phyloP scores from a whole-genome alignment of 2,797 vertebrate species.

The Betta splendens region DNA sequence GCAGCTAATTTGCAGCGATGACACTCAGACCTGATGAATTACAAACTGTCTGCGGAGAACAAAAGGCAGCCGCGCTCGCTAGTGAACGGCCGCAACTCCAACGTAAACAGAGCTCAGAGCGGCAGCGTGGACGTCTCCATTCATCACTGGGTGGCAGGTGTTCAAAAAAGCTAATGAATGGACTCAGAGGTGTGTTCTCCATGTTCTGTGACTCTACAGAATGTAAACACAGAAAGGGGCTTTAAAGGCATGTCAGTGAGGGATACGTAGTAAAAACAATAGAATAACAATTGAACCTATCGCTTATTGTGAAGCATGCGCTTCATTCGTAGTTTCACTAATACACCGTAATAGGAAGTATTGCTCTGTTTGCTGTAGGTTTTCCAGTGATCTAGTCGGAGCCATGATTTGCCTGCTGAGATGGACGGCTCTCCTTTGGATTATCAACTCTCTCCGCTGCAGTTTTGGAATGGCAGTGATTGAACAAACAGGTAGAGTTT shows the following conservation, averaged over 20 bases:
- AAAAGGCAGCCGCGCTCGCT: slow-evolving; percentile 5
- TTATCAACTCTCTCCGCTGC: slow-evolving; percentile 78
- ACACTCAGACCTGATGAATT: slow-evolving; percentile 26
- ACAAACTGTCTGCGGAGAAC: slow-evolving; percentile 21
- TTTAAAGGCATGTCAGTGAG: slow-evolving; percentile 12
- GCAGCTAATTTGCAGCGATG: slow-evolving; percentile 11
- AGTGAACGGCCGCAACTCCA: slow-evolving; percentile 31
- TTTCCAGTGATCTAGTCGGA: slow-evolving; percentile 69
- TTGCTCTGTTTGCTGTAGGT: slow-evolving; percentile 82
- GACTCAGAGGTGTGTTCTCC: slow-evolving; percentile 20
- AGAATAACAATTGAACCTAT: no score
- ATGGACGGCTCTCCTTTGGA: slow-evolving; percentile 86
- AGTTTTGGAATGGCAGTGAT: slow-evolving; percentile 83
- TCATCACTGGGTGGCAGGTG: slow-evolving; percentile 40
- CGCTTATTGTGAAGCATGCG: no score
- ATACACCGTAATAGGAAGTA: no score
- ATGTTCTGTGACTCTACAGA: slow-evolving; percentile 16
- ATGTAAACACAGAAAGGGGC: slow-evolving; percentile 27
- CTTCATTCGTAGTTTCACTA: no score
- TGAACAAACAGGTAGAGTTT: slow-evolving; percentile 87
- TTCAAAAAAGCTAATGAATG: slow-evolving; percentile 41
- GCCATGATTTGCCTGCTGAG: slow-evolving; percentile 85
- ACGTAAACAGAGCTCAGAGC: slow-evolving; percentile 40
- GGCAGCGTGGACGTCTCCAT: slow-evolving; percentile 22
- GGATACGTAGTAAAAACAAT: not conserved